phyloP scores from a whole-genome alignment of 2,888 invertebrate species.

The Antheraea yamamai region DNA sequence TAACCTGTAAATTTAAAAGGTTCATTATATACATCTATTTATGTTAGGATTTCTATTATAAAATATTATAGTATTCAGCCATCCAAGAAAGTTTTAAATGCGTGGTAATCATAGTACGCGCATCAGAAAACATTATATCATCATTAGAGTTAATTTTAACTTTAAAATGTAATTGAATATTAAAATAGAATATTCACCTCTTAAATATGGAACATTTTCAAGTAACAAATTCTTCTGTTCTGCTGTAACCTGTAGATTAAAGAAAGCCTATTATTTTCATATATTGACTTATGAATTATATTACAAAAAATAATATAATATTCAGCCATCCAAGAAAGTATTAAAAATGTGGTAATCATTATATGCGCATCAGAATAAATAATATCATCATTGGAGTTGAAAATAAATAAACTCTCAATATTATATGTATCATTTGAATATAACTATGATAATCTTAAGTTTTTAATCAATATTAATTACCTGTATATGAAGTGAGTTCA shows the following conservation, averaged over 20 bases:
- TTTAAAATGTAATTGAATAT: neutral
- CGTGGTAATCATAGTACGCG: slow-evolving; percentile 80
- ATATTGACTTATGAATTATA: neutral
- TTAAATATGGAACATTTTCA: neutral
- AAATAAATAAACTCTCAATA: slow-evolving; percentile 32
- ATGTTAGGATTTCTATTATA: neutral
- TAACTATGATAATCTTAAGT: slow-evolving; percentile 15
- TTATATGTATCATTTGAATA: neutral
- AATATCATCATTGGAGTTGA: slow-evolving; percentile 65
- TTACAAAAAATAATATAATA: neutral
- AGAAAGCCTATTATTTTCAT: neutral
- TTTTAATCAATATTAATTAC: neutral
- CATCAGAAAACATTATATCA: slow-evolving; percentile 79
- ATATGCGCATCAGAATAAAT: slow-evolving; percentile 79
- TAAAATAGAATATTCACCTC: too few relatives aligned
- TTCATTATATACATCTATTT: neutral
- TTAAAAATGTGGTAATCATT: slow-evolving; percentile 80
- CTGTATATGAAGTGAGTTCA: neutral
- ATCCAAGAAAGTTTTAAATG: slow-evolving; percentile 82
- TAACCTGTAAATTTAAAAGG: neutral
- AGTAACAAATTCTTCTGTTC: neutral
- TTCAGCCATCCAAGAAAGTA: slow-evolving; percentile 83
- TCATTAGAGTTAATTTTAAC: slow-evolving; percentile 45
- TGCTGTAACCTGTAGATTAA: neutral
- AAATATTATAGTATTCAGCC: slow-evolving; percentile 56